Conservation (phyloP, 2,113 vertebrate species). For the Aplodontia rufa region DNA sequence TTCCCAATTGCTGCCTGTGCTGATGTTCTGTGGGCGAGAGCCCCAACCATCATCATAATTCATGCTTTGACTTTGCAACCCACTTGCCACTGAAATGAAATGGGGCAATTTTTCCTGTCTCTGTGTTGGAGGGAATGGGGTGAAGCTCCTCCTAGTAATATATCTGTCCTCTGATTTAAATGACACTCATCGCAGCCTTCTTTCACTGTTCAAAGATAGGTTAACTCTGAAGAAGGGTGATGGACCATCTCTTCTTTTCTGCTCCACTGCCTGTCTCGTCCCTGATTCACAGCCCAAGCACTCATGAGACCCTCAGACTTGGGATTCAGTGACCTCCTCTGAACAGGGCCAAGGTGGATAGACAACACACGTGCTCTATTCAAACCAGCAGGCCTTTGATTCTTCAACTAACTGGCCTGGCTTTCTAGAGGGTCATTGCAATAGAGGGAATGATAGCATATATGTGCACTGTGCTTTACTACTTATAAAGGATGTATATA, state of each 20-base stretch:
- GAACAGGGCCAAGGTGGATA: neutral
- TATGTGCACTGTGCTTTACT: neutral
- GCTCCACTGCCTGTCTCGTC: neutral
- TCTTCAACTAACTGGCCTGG: neutral
- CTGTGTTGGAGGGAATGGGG: neutral
- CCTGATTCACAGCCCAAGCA: neutral
- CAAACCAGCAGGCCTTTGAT: neutral
- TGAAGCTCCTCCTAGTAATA: neutral
- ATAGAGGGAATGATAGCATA: neutral
- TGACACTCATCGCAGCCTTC: neutral
- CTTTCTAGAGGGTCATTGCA: neutral
- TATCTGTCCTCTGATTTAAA: neutral
- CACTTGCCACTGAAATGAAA: neutral
- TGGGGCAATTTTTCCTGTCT: neutral
- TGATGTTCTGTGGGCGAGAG: neutral
- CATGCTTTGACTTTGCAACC: neutral
- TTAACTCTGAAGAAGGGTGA: neutral
- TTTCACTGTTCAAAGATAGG: neutral
- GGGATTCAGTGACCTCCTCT: neutral
- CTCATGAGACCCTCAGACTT: neutral
- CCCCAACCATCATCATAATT: neutral
- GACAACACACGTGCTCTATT: neutral
- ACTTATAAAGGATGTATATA: neutral
- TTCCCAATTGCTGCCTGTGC: neutral
- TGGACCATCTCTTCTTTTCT: neutral